These are phyloP conservation scores for Ceraclea dissimilis DNA, from an alignment of 2,888 invertebrate species.

Conservation along the genomic window DNA sequence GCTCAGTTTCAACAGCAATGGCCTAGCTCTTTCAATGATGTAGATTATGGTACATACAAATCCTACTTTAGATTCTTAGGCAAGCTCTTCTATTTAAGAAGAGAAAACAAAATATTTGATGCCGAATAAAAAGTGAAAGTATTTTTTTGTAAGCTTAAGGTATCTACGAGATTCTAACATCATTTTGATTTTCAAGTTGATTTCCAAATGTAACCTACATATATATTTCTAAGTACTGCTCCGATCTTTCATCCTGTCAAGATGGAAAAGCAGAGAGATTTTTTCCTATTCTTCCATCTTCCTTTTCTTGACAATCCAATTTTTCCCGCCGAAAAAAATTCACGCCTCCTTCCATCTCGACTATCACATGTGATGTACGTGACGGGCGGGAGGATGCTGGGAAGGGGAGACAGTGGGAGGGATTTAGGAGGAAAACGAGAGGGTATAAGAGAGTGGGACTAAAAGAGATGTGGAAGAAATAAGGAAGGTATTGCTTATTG, in stretches of 20 bases:
- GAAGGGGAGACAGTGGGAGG: background rate
- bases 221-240: background rate
- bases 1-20: too few species aligned
- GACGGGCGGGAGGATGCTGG: constrained; percentile 2
- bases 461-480: constrained; percentile 7
- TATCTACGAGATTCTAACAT: too few species aligned
- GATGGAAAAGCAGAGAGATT: background rate
- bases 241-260: constrained; percentile 3
- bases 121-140: too few species aligned
- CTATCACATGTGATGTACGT: constrained; percentile 13
- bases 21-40: too few species aligned
- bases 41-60: too few species aligned
- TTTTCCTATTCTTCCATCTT: constrained; percentile 1
- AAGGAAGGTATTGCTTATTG: too few species aligned
- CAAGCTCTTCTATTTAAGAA: too few species aligned
- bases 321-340: constrained; percentile 8
- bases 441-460: constrained; percentile 1
- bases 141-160: too few species aligned
- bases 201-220: too few species aligned
- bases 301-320: constrained; percentile 16
- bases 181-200: too few species aligned
- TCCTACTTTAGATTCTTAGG: too few species aligned
- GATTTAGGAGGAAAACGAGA: constrained; percentile 1
- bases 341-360: constrained; percentile 8
- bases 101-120: too few species aligned